Base-by-base conservation (phyloP, 1,140 invertebrate genomes). In the Globodera ellingtonae region DNA sequence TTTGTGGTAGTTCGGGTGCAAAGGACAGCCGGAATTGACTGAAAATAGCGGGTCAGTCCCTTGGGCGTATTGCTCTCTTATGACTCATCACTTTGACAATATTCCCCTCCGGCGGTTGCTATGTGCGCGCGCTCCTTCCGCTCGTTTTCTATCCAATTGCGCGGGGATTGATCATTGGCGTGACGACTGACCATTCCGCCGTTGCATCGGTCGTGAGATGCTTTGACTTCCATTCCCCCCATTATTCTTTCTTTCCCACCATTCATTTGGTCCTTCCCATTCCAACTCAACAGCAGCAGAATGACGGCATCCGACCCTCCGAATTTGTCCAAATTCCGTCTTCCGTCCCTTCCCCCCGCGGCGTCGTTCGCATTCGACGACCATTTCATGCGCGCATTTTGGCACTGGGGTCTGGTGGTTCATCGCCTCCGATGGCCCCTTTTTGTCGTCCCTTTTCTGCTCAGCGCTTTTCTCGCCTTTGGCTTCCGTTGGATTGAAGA, bases 401-500 rank as follows among this genome's bases (percentile, higher is more conserved):
- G 82, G 79, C 75, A 79, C 72, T 87, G 86, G 86, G 84, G 87
- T 62, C 59, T 87, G 13, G 21, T 88, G 15, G 80, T 83, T 50
- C 80, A 85, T 67, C 66, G 75, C 48, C 75, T 84, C 21, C 74
- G 82, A 52, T 74, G 66, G 47, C 66, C 81, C 24, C 78, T 87
- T 18, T 84, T 87, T 0, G 24, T 82, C 15, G 8, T 73, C 18
- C 84, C 85, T 13, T 85, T 86, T 78, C 44, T 86, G 4, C 70
- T 87, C 46, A 83, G 84, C 48, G 80, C 67, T 66, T 81, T 86
- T 72, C 79, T 86, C n/a, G 66, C 44, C 35, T 13, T 89, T 75
- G 86, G 86, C 50, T 86, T 88, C 75, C 15, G 83, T 70, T 89
- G 88, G 88, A 82, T 88, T 76, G 71, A 86, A 59, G 78, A 88